These are phyloP conservation scores for Tetragonisca angustula DNA, from an alignment of 2,888 invertebrate genomes.

Conservation along the genomic window DNA sequence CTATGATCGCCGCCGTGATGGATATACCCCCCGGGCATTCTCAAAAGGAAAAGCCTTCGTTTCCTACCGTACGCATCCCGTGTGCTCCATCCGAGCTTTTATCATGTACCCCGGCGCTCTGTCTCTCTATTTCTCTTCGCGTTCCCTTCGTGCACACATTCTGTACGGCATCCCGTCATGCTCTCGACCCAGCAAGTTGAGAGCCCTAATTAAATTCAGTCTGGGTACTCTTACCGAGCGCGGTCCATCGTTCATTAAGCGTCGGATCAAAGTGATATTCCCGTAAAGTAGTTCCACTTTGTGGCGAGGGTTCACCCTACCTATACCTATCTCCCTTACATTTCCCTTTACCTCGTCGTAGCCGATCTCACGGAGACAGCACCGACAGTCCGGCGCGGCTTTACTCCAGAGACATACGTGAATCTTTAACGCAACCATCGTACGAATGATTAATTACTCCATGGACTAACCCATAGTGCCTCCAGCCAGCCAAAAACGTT, in stretches of 20 bases:
- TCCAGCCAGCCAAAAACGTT: no score
- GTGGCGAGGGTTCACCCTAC: conserved; percentile 65
- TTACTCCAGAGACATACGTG: conserved; percentile 59
- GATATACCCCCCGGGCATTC: conserved; percentile 58
- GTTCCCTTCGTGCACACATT: conserved; percentile 54
- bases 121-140: conserved; percentile 53
- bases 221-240: conserved; percentile 80
- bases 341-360: conserved; percentile 45
- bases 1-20: conserved; percentile 57
- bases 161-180: conserved; percentile 68
- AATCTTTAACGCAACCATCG: conserved; percentile 66
- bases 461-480: background rate
- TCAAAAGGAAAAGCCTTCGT: conserved; percentile 70
- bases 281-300: conserved; percentile 78
- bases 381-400: conserved; percentile 50
- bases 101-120: conserved; percentile 50
- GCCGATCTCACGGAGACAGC: conserved; percentile 38
- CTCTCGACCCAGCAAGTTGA: conserved; percentile 77
- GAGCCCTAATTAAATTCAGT: conserved; percentile 83
- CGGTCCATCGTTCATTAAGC: conserved; percentile 81
- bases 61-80: conserved; percentile 54
- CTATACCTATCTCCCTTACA: conserved; percentile 65
- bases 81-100: conserved; percentile 68
- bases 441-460: conserved; percentile 68
- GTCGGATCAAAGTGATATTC: conserved; percentile 82